These are phyloP conservation scores for Zoanthus gigantus DNA, from an alignment of 92 coral and sea anemone genomes.

Conservation along the genomic window DNA sequence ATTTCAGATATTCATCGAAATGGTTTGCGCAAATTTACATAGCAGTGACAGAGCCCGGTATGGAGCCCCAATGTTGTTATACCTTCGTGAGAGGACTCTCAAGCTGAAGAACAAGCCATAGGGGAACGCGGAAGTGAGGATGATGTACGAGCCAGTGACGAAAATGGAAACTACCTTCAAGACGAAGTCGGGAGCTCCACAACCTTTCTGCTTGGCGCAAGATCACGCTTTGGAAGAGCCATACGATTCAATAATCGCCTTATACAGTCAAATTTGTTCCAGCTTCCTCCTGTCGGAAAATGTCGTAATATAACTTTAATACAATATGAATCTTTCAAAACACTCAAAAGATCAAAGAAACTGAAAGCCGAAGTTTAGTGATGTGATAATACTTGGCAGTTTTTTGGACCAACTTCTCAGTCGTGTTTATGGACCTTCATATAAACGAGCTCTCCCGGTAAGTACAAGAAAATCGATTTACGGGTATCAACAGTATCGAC, in stretches of 20 bases:
- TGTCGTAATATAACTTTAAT: background rate
- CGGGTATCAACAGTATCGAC: slow-evolving; percentile 17
- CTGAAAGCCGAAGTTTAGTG: slow-evolving; percentile 27
- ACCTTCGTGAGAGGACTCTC: slow-evolving; percentile 22
- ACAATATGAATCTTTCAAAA: slow-evolving; percentile 1
- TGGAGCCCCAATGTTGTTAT: background rate
- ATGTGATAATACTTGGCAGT: slow-evolving; percentile 5
- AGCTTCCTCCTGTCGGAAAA: slow-evolving; percentile 35
- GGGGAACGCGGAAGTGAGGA: slow-evolving; percentile 10
- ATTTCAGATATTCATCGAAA: background rate
- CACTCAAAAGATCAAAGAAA: slow-evolving; percentile 32
- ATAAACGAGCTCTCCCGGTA: too few species aligned
- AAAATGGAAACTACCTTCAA: slow-evolving; percentile 36
- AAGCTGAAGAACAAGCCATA: slow-evolving; percentile 32
- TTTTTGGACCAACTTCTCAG: background rate
- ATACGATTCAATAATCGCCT: slow-evolving; percentile 64
- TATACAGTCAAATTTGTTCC: slow-evolving; percentile 9
- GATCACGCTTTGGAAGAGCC: slow-evolving; percentile 75
- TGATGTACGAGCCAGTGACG: slow-evolving; percentile 10
- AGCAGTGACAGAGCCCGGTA: background rate
- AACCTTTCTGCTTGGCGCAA: slow-evolving; percentile 68
- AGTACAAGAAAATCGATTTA: background rate
- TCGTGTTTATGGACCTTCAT: background rate
- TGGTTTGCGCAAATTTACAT: background rate
- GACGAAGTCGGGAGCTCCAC: slow-evolving; percentile 64